Evolutionary conservation across 2,888 invertebrate species (phyloP), one percentile per base, ranked within the genome.

Genomic region (Scelioninae gen. 1): DNA sequence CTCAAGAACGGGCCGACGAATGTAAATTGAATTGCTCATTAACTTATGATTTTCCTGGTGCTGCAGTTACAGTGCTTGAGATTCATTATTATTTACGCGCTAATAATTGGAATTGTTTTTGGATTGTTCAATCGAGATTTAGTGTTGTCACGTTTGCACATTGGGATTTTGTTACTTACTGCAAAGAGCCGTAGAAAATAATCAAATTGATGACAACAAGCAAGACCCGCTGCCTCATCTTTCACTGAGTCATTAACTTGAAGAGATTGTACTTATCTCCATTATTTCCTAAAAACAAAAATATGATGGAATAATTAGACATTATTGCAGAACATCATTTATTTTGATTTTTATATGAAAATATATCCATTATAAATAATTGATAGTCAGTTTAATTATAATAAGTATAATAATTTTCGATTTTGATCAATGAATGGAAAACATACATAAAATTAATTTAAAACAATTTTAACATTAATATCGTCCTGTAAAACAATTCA

Each of bases 131-230:
- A 47, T 75, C 13, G 29, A 11, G 2, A 58, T 10, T 49, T 31
- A 7, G 43, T 23, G 23, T 23, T 23, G 51, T 74, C 34, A 29
- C 32, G 56, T 47, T 32, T 6, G 23, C 45, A 15, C 10, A 15
- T 29, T 10, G 23, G 7, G 11, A 56, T 60, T 51, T 32, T 23
- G 4, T 69, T 80, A 88, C 90, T 89, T 84, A 91, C 91, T 88
- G 82, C 34, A 89, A 87, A 23, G 87, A 89, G 78, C 87, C 87
- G 79, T 88, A 88, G 65, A 89, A 89, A 58, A 88, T 87, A 84
- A 90, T 88, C 55, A 89, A 86, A 76, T 89, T 90, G 84, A 87
- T 88, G 79, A 90, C 83, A 68, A 88, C 87, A 82, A 90, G 86
- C 75, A 89, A 85, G 77, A 87, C 86, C 86, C 84, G 85, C 82